A percentile compares a stretch with the other conserved stretches of the same genome.
These are phyloP conservation scores for Anthophora plumipes DNA, from an alignment of 2,888 invertebrate genomes.

Conservation along the genomic window DNA sequence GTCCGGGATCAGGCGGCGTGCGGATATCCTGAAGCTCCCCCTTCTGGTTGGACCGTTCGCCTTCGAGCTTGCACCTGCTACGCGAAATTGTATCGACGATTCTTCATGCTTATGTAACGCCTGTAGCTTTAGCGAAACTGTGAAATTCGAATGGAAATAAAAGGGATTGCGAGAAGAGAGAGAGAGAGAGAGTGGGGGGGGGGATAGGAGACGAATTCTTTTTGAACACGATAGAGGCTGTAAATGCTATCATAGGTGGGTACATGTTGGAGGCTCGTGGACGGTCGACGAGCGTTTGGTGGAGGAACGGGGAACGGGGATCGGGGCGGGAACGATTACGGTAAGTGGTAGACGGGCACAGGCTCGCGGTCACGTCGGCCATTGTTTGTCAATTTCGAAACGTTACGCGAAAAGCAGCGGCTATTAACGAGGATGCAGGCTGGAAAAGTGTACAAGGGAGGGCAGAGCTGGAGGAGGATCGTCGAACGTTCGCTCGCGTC, in stretches of 20 bases:
- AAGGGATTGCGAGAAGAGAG: neutral
- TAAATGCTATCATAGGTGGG: no score
- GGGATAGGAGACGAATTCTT: no score
- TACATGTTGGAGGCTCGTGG: no score
- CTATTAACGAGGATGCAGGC: constrained; percentile 59
- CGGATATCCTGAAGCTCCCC: constrained; percentile 86
- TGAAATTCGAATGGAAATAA: constrained; percentile 11
- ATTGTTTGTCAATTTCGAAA: constrained; percentile 75
- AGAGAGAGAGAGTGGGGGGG: neutral
- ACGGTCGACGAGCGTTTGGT: neutral
- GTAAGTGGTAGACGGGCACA: constrained; percentile 6
- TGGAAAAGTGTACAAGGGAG: constrained; percentile 12
- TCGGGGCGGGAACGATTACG: constrained; percentile 5
- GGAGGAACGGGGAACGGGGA: neutral
- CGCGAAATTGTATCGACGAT: no score
- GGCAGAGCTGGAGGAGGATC: neutral
- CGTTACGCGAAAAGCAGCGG: constrained; percentile 55
- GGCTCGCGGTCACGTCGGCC: constrained; percentile 8
- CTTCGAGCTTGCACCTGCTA: neutral
- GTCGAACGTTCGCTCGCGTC: neutral
- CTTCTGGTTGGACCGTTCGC: neutral
- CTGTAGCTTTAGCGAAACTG: constrained; percentile 14
- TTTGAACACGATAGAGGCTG: no score
- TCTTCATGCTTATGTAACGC: constrained; percentile 8
- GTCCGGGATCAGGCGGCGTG: constrained; percentile 87